These are phyloP conservation scores for Pao palembangensis DNA, from an alignment of 2,113 vertebrate genomes.

Conservation along the genomic window DNA sequence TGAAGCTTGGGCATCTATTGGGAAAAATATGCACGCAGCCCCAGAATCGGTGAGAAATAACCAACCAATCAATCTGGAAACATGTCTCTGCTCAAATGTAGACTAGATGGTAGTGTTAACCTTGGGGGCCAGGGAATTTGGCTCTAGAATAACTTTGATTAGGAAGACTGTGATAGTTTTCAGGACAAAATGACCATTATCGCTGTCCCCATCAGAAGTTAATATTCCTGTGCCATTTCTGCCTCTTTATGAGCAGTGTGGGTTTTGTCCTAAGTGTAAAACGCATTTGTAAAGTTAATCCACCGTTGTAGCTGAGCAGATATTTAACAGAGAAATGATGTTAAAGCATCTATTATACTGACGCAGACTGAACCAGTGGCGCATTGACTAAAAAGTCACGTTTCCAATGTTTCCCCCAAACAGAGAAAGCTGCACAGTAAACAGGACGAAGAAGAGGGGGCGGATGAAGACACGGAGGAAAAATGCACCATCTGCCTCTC, in stretches of 20 bases:
- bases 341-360: not conserved
- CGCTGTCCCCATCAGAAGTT: constrained; percentile 65
- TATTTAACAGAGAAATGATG: constrained; percentile 1
- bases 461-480: constrained; percentile 97
- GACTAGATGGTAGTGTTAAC: constrained; percentile 61
- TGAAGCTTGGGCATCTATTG: constrained; percentile 78
- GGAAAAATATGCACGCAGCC: constrained; percentile 77
- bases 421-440: constrained; percentile 99
- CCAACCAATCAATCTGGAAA: constrained; percentile 72
- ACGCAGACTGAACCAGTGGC: not conserved
- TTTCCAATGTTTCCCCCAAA: constrained; percentile 72
- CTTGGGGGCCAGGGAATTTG: constrained; percentile 66
- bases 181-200: constrained; percentile 69
- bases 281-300: constrained; percentile 20
- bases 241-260: constrained; percentile 10
- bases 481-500: constrained; percentile 99
- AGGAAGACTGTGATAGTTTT: constrained; percentile 45
- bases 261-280: not conserved
- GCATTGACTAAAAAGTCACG: constrained; percentile 18
- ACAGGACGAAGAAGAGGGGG: constrained; percentile 93
- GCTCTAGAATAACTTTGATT: constrained; percentile 44
- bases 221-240: constrained; percentile 22
- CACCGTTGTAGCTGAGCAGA: constrained; percentile 35
- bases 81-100: constrained; percentile 73
- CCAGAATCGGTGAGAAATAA: constrained; percentile 80